phyloP scores from a whole-genome alignment of 2,888 invertebrate genomes.

The Polyommatus iphigenia region DNA sequence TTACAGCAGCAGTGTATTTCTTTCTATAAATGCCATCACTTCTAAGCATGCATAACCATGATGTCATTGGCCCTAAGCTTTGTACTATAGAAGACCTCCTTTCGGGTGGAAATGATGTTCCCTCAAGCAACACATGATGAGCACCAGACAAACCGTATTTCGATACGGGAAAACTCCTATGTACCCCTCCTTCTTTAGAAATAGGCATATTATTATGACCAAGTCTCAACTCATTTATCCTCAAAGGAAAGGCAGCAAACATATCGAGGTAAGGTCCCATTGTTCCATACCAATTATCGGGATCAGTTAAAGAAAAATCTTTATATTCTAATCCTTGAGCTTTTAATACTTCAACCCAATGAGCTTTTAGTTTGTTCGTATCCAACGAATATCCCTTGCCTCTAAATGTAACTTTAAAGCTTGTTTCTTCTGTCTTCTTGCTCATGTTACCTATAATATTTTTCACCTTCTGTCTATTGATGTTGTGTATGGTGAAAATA shows the following conservation, averaged over 20 bases:
- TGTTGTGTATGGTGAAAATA: no score
- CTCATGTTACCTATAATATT: no score
- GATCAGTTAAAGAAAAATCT: neutral
- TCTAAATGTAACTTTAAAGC: no score
- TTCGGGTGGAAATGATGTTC: constrained; percentile 42
- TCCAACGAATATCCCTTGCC: no score
- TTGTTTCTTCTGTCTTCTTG: no score
- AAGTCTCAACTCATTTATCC: constrained; percentile 37
- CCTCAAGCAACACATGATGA: constrained; percentile 41
- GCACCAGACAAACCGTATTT: constrained; percentile 45
- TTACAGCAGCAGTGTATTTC: constrained; percentile 45
- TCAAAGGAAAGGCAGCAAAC: neutral
- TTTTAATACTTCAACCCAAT: neutral
- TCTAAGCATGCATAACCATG: constrained; percentile 42
- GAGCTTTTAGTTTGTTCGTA: no score
- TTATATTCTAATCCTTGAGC: neutral
- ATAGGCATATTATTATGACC: constrained; percentile 43
- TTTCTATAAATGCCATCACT: constrained; percentile 33
- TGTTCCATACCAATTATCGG: neutral
- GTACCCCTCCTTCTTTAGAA: constrained; percentile 38
- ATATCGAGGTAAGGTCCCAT: neutral
- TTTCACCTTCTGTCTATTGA: no score
- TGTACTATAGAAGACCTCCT: constrained; percentile 40
- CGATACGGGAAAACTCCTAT: constrained; percentile 40
- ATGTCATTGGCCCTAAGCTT: constrained; percentile 45